Percentiles rank a stretch among this genome's conserved stretches.
phyloP scores from a whole-genome alignment of 1,140 invertebrate genomes.

The Solenopsis invicta region DNA sequence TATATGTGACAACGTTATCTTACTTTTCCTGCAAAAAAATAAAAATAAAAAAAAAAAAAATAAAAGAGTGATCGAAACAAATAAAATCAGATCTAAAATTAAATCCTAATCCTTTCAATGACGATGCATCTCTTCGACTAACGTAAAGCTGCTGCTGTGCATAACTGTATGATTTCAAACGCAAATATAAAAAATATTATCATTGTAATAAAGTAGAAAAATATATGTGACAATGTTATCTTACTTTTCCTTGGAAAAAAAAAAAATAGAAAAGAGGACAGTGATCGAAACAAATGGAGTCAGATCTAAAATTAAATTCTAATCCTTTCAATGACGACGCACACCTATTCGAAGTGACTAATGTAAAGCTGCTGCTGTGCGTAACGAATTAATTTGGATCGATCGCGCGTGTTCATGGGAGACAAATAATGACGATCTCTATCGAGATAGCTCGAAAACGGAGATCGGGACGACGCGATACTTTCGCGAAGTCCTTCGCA shows the following conservation, averaged over 20 bases:
- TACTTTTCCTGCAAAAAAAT: too few relatives aligned
- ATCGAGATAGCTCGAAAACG: constrained; percentile 23
- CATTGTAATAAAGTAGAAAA: neutral
- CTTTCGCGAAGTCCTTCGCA: constrained; percentile 31
- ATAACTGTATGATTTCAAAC: too few relatives aligned
- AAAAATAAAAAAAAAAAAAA: neutral
- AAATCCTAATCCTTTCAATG: neutral
- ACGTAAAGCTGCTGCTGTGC: neutral
- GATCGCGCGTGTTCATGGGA: constrained; percentile 1
- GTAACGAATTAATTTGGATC: constrained; percentile 34
- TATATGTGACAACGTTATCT: neutral
- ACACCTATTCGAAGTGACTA: neutral
- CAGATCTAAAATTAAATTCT: constrained; percentile 32
- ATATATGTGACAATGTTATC: neutral
- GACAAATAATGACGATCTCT: constrained; percentile 24
- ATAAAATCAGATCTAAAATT: constrained; percentile 37
- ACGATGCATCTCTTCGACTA: neutral
- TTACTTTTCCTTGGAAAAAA: neutral
- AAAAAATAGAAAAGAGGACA: neutral
- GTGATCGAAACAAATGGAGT: neutral
- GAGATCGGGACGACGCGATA: constrained; percentile 29
- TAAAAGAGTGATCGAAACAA: neutral
- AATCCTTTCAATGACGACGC: neutral
- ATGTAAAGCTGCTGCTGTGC: neutral
- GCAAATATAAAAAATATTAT: neutral